Evolutionary conservation across 2,113 vertebrate genomes (phyloP).

Genomic region (Gymnogyps californianus): DNA sequence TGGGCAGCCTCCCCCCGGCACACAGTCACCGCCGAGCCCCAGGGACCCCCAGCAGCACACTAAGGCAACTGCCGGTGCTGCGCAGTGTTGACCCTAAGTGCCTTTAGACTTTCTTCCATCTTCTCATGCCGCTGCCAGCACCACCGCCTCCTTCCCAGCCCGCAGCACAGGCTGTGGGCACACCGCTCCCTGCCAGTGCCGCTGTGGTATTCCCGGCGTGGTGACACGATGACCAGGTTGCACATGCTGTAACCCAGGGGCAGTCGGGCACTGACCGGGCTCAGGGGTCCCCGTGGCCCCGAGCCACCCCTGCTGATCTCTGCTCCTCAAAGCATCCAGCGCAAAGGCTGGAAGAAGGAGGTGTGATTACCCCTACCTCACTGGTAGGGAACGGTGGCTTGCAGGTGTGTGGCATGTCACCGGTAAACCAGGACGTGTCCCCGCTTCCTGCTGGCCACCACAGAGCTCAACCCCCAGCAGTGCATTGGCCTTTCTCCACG

Average conservation of each 20-base stretch:
- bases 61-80: background rate
- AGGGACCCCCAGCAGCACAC: background rate
- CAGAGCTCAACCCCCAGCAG: background rate
- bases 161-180: background rate
- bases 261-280: fast-evolving
- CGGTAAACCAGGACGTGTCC: background rate
- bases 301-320: background rate
- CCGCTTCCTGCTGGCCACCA: background rate
- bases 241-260: background rate
- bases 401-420: background rate
- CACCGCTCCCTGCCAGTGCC: background rate
- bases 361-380: background rate
- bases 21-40: fast-evolving
- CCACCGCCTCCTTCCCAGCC: background rate
- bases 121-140: background rate
- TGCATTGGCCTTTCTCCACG: background rate
- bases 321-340: background rate
- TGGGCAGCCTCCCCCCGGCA: fast-evolving
- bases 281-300: fast-evolving
- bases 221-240: background rate
- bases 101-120: background rate
- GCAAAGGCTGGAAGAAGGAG: background rate
- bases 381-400: background rate
- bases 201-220: fast-evolving
- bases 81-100: background rate